Evolutionary conservation across 2,888 invertebrate species (phyloP).

Genomic region (Formica aserva): DNA sequence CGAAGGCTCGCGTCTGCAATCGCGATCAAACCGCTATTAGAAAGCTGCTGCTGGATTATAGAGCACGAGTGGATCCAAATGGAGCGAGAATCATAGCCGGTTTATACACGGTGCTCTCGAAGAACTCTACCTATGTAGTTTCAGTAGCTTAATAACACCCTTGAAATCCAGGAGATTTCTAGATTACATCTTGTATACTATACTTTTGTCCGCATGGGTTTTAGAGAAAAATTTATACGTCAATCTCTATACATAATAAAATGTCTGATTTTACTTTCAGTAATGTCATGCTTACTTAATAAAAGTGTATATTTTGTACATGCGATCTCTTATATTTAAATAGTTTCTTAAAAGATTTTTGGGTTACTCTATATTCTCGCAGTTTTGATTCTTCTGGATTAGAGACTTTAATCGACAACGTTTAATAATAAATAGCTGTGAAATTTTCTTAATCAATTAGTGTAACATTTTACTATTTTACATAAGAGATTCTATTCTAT

Average conservation of each 20-base stretch:
- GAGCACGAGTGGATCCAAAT: conserved; percentile 20
- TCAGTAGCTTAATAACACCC: not conserved
- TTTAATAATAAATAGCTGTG: not conserved
- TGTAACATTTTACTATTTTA: not conserved
- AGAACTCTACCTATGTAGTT: not conserved
- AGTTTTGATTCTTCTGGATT: not conserved
- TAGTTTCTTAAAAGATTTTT: not conserved
- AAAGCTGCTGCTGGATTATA: conserved; percentile 14
- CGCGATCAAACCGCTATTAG: conserved; percentile 24
- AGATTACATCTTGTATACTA: not conserved
- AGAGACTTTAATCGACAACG: not conserved
- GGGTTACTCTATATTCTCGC: not conserved
- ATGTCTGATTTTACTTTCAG: not conserved
- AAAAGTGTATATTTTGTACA: not conserved
- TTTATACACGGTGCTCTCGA: conserved; percentile 31
- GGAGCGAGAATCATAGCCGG: conserved; percentile 5
- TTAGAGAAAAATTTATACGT: not conserved
- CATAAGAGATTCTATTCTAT: not conserved
- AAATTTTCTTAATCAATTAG: not conserved
- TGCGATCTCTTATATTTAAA: not conserved
- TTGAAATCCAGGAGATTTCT: not conserved
- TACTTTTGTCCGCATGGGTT: not conserved
- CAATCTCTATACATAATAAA: not conserved
- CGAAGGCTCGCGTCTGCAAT: conserved; percentile 24
- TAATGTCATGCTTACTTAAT: not conserved